Percentiles rank a stretch among this genome's conserved stretches.
Evolutionary conservation across 2,113 vertebrate genomes (phyloP).

Genomic region (Ictalurus furcatus): DNA sequence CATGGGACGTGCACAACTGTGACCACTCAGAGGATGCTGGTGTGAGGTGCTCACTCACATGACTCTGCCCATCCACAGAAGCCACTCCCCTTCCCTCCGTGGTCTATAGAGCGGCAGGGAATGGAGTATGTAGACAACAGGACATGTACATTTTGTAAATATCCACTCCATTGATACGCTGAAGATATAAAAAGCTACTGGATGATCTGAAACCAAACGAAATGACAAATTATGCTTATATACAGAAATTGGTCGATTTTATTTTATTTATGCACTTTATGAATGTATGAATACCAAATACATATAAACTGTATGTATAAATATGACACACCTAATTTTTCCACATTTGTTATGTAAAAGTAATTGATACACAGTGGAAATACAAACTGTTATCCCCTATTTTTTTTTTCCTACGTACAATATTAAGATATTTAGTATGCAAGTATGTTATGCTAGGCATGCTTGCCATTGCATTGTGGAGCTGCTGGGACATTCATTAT

Average conservation of each 20-base stretch:
- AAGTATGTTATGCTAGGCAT: not conserved
- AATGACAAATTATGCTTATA: slow-evolving; percentile 54
- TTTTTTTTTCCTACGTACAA: slow-evolving; percentile 20
- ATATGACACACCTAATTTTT: slow-evolving; percentile 53
- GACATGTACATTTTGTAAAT: slow-evolving; percentile 80
- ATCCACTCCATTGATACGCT: slow-evolving; percentile 59
- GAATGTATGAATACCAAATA: slow-evolving; percentile 59
- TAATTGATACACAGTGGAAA: slow-evolving; percentile 60
- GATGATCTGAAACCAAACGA: slow-evolving; percentile 40
- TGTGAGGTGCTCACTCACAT: slow-evolving; percentile 77
- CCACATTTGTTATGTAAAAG: slow-evolving; percentile 14
- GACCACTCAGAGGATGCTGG: slow-evolving; percentile 92
- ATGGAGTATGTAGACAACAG: slow-evolving; percentile 44
- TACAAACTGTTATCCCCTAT: slow-evolving; percentile 47
- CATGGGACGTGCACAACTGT: slow-evolving; percentile 94
- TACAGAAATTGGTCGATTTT: slow-evolving; percentile 61
- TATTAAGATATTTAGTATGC: slow-evolving; percentile 18
- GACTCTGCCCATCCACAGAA: slow-evolving; percentile 59
- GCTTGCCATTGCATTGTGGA: slow-evolving; percentile 13
- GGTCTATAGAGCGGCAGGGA: slow-evolving; percentile 18
- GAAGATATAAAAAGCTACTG: slow-evolving; percentile 49
- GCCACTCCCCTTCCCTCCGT: slow-evolving; percentile 30
- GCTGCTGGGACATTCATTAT: slow-evolving; percentile 40
- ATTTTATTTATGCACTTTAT: slow-evolving; percentile 81
- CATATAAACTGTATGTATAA: slow-evolving; percentile 48